Evolutionary conservation across 2,888 invertebrate species (phyloP).

Genomic region (Sisyra nigra): DNA sequence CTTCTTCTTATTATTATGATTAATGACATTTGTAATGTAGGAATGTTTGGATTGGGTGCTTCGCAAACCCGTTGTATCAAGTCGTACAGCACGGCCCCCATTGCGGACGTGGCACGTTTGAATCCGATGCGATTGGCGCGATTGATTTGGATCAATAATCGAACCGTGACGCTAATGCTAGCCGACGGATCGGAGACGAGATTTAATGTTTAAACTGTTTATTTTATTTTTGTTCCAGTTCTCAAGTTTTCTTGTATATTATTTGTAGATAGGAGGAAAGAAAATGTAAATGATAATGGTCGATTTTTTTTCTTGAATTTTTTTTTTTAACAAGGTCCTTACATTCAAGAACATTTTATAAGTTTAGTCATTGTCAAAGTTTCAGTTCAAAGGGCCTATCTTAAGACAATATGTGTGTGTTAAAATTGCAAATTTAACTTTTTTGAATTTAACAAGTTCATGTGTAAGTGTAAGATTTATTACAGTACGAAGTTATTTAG

Average conservation of each 20-base stretch:
- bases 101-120: conserved; percentile 71
- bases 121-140: conserved; percentile 84
- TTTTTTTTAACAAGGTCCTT: background rate
- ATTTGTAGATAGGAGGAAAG: background rate
- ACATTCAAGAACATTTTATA: background rate
- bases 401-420: background rate
- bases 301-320: background rate
- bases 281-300: background rate
- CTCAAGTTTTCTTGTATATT: background rate
- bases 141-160: conserved; percentile 89
- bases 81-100: conserved; percentile 84
- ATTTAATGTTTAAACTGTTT: conserved; percentile 47
- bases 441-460: too few relatives aligned
- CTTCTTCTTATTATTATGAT: background rate
- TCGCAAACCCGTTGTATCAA: conserved; percentile 94
- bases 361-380: background rate
- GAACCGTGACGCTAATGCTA: conserved; percentile 84
- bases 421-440: too few relatives aligned
- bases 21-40: conserved; percentile 23
- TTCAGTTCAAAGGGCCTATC: background rate
- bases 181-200: conserved; percentile 90
- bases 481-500: too few relatives aligned
- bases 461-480: too few relatives aligned
- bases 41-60: conserved; percentile 94
- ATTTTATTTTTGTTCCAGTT: background rate